These are phyloP conservation scores for Eumerus sabulonum DNA, from an alignment of 2,888 invertebrate species.

Conservation along the genomic window DNA sequence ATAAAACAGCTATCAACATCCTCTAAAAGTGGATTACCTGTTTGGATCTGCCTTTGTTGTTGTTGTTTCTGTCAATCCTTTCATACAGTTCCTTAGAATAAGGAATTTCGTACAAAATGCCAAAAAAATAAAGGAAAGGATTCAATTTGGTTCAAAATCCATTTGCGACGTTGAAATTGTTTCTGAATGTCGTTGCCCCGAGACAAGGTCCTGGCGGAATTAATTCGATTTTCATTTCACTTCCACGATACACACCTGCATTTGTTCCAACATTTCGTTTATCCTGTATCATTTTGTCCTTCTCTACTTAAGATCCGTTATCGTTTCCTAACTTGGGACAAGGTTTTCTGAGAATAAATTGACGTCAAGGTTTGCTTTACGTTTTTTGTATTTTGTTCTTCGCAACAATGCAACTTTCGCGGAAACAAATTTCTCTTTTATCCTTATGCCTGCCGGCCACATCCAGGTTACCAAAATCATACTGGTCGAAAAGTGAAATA, in stretches of 20 bases:
- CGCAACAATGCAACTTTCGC: too few relatives aligned
- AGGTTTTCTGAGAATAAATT: too few relatives aligned
- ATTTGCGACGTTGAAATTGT: slow-evolving; percentile 34
- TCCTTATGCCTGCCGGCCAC: too few relatives aligned
- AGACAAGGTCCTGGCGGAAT: slow-evolving; percentile 28
- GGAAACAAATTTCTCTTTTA: too few relatives aligned
- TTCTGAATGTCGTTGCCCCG: slow-evolving; percentile 6
- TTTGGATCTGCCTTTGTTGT: slow-evolving; percentile 37
- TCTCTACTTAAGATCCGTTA: not conserved
- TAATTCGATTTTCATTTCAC: slow-evolving; percentile 40
- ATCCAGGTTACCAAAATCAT: too few relatives aligned
- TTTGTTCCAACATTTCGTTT: not conserved
- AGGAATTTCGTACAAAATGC: slow-evolving; percentile 1
- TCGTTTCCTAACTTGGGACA: not conserved
- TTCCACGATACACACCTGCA: not conserved
- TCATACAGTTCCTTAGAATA: not conserved
- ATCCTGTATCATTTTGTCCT: not conserved
- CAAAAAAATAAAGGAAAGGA: slow-evolving; percentile 21
- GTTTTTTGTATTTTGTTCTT: too few relatives aligned
- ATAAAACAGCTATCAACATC: slow-evolving; percentile 57
- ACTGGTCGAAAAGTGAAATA: too few relatives aligned
- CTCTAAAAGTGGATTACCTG: slow-evolving; percentile 61
- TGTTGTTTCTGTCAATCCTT: not conserved
- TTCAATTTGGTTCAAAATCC: slow-evolving; percentile 44
- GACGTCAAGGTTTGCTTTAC: too few relatives aligned